Conservation (phyloP, 2,888 invertebrate species). For the Brachynemurus nebulosus region DNA sequence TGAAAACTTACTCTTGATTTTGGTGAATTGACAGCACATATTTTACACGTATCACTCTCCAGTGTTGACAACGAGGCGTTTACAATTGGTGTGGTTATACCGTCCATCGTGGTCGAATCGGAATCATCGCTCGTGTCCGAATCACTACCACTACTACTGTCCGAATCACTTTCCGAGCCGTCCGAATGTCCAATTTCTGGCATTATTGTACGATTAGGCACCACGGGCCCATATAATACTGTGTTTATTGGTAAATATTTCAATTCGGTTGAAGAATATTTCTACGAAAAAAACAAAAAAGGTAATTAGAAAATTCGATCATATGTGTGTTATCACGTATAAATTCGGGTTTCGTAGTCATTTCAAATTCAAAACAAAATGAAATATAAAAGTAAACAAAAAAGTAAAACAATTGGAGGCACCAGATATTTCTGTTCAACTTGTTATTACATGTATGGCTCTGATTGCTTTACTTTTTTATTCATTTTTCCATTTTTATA, state of each 20-base stretch:
- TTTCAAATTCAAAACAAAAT: neutral
- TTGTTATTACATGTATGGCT: no score
- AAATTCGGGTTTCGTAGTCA: no score
- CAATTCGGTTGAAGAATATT: constrained; percentile 69
- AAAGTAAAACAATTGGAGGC: constrained; percentile 7
- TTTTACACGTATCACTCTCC: constrained; percentile 6
- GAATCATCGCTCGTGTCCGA: constrained; percentile 33
- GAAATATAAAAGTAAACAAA: neutral
- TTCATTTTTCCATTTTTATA: no score
- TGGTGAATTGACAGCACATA: constrained; percentile 1
- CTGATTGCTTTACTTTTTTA: no score
- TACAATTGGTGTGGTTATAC: neutral
- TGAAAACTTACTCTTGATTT: constrained; percentile 5
- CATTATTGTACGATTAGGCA: constrained; percentile 31
- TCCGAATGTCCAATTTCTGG: constrained; percentile 37
- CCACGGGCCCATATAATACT: constrained; percentile 51
- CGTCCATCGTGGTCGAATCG: constrained; percentile 3
- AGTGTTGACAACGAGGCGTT: neutral
- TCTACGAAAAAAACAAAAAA: constrained; percentile 19
- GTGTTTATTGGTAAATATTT: constrained; percentile 90
- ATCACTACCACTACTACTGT: constrained; percentile 20
- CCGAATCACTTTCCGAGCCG: constrained; percentile 35
- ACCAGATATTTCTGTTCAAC: no score
- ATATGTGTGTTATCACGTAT: no score
- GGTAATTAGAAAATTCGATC: no score